A percentile compares a stretch with the other conserved stretches of the same genome.
phyloP scores from a whole-genome alignment of 2,797 vertebrate species.

The Vipera ursinii region DNA sequence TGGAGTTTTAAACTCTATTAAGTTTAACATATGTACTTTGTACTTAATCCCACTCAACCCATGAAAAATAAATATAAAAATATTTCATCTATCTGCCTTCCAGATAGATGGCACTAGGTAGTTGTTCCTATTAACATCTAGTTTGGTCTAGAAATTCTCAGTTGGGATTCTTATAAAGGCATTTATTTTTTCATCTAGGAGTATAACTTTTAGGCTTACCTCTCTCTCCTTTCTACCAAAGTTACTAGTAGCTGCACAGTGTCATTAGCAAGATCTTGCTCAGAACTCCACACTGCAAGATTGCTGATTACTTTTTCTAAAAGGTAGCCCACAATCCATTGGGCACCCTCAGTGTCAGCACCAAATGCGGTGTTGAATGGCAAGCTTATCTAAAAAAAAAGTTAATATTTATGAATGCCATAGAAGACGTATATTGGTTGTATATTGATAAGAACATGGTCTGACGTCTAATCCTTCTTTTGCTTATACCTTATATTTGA shows the following conservation, averaged over 20 bases:
- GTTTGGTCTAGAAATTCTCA: background rate
- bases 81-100: background rate
- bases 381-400: conserved; percentile 86
- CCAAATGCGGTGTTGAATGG: conserved; percentile 95
- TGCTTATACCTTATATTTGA: background rate
- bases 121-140: background rate
- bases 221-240: conserved; percentile 93
- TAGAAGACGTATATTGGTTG: background rate
- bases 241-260: conserved; percentile 97
- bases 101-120: background rate
- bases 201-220: conserved; percentile 75
- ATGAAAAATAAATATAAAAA: background rate
- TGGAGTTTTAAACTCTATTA: background rate
- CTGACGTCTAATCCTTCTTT: conserved; percentile 5
- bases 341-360: conserved; percentile 93
- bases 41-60: background rate
- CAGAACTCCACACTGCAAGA: conserved; percentile 96
- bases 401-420: background rate
- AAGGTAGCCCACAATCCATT: conserved; percentile 98
- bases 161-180: background rate
- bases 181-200: conserved; percentile 18
- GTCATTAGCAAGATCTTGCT: conserved; percentile 93
- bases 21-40: background rate
- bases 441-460: background rate
- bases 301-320: conserved; percentile 99